Conservation (phyloP, 2,113 vertebrate genomes). For the Pedetes capensis region DNA sequence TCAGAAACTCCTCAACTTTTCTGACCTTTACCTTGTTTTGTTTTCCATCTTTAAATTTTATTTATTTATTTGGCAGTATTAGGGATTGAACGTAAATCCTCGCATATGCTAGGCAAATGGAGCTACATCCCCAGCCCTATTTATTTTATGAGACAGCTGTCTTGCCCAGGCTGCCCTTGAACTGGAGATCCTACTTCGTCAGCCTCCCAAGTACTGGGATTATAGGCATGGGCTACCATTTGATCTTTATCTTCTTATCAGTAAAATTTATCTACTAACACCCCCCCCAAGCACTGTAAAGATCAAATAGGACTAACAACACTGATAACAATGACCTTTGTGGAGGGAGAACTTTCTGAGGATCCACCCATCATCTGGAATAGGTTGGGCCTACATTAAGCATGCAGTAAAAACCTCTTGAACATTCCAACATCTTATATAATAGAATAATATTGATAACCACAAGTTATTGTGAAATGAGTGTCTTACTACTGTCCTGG, state of each 20-base stretch:
- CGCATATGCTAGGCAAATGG: too few species aligned
- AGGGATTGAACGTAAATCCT: too few species aligned
- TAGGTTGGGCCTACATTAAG: background rate
- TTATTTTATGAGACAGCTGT: background rate
- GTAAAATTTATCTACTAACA: background rate
- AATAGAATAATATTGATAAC: background rate
- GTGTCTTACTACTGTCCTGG: background rate
- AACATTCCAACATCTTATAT: background rate
- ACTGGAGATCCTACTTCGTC: background rate
- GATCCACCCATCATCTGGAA: background rate
- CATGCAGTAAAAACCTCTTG: background rate
- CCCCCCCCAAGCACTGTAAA: background rate
- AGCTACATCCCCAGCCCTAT: too few species aligned
- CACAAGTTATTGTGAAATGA: background rate
- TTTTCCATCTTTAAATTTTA: background rate
- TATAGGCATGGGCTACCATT: too few species aligned
- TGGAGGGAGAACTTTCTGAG: background rate
- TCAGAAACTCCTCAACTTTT: background rate
- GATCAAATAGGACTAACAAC: background rate
- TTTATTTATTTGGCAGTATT: background rate
- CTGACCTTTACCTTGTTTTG: background rate
- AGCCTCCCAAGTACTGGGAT: background rate
- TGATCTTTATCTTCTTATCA: background rate
- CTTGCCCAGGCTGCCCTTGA: background rate
- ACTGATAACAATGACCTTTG: background rate